Base-by-base conservation (phyloP, 2,113 vertebrate genomes). In the Terrapene triunguis region DNA sequence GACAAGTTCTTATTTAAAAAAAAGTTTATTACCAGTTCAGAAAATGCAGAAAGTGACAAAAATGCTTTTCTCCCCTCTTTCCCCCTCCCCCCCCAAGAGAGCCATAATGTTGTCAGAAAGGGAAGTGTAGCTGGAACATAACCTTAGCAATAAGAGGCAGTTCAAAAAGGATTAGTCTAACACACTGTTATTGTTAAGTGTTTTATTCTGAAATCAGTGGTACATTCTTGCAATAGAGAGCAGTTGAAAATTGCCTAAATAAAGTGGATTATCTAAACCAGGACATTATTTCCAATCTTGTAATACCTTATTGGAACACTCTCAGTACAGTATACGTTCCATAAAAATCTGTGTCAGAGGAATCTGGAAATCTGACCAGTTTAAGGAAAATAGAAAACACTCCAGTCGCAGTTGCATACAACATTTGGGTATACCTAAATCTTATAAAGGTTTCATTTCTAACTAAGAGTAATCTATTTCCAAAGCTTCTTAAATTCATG, bases 161-260 rank as follows among this genome's bases (percentile, higher is more conserved):
- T 96, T 95, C 21, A 76, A 89, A 92, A 84, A 89, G 25, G 84
- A 89, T 87, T 79, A 84, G 10, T 42, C 47, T 90, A 54, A 78
- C 89, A 94, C 25, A 80, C 48, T 83, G 11, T 17, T 94, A 35
- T 3, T 83, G 22, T 82, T 91, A 89, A 47, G 85, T 69, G 57
- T 91, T 91, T 55, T 92, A 27, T 53, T 96, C 81, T 86, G 29
- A 80, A 82, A 89, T 50, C 78, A 74, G 55, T 65, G 65, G 27
- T 78, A 38, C 5, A 14, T 74, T 94, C 82, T 19, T 88, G 65
- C 38, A 80, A 27, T 24, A 87, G n/a, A 55, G 16, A 54, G n/a
- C 42, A 88, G 25, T 12, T 83, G 84, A 47, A 95, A 94, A 90
- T 81, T 22, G 55, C n/a, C 48, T 91, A 10, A 55, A 69, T 86